Evolutionary conservation across 2,113 vertebrate species (phyloP), one percentile per base, ranked within the genome.

Genomic region (Neolamprologus sp.): DNA sequence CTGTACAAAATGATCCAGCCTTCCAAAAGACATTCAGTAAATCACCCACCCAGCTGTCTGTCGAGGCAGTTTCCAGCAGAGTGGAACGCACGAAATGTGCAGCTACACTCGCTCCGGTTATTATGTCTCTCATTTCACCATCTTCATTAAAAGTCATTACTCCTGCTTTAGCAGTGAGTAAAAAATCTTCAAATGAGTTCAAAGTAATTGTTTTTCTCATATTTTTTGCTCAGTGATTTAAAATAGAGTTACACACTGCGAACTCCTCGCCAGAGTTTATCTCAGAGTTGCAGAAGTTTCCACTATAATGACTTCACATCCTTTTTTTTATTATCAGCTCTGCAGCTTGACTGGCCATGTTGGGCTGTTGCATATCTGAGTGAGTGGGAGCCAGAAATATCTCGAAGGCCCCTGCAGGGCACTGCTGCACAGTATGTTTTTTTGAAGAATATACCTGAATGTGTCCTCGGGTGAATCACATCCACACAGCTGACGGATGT

Each of bases 231-330:
- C n/a, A 40, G 79, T 88, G 51, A 88, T 90, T 33, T 80, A 40
- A 89, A 85, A 53, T 33, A 6, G 42, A 85, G 51, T 47, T 8
- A 8, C 16, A 8, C 19, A 16, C 33, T 53, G 45, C 8, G 5
- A 82, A 57, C 33, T 55, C 65, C 26, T 65, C 54, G 10, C 37
- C 13, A 47, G 55, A 78, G 85, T 87, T 93, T 94, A 93, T 93
- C 91, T 87, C 60, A 5, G 85, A 75, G 86, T 63, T 79, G 26
- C 91, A 93, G 93, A 88, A 57, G 87, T 65, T 89, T 84, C 83
- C 4, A 5, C 81, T 80, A 21, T 80, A 91, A 88, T 79, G 73
- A 82, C 51, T 82, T 42, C 8, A 57, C 55, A 54, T 86, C 47
- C 71, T 26, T 75, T 45, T 82, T 57, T 65, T 28, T 12, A 54